Evolutionary conservation across 2,797 vertebrate species (phyloP).

Genomic region (Rhabdophis nuchalis): DNA sequence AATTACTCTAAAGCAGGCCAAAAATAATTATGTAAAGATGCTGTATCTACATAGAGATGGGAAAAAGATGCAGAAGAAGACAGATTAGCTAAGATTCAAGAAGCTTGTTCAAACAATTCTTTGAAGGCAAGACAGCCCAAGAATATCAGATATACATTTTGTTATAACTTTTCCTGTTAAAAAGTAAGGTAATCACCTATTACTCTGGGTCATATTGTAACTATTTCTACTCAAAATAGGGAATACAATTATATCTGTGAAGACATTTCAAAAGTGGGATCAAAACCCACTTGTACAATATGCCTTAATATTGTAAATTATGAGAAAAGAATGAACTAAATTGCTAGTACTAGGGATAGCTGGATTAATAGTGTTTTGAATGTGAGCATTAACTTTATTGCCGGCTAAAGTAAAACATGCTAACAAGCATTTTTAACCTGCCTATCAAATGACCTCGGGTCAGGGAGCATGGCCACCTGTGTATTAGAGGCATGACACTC

Average conservation of each 20-base stretch:
- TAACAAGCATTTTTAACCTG: not conserved
- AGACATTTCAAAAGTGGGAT: constrained; percentile 14
- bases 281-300: not conserved
- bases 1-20: not conserved
- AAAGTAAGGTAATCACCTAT: constrained; percentile 3
- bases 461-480: not conserved
- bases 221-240: constrained; percentile 17
- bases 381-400: not conserved
- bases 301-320: constrained; percentile 11
- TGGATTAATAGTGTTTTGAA: not conserved
- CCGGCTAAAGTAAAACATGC: not conserved
- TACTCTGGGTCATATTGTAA: constrained; percentile 23
- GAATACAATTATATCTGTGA: constrained; percentile 16
- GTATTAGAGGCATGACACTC: not conserved
- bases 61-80: not conserved
- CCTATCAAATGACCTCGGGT: not conserved
- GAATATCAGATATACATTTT: constrained; percentile 31
- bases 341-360: not conserved
- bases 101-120: not conserved
- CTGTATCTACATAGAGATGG: not conserved
- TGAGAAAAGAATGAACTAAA: not conserved
- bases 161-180: constrained; percentile 6
- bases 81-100: not conserved
- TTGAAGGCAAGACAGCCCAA: not conserved
- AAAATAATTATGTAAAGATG: not conserved